phyloP scores from a whole-genome alignment of 2,888 invertebrate genomes.

The Lepidocyrtinus sp. region DNA sequence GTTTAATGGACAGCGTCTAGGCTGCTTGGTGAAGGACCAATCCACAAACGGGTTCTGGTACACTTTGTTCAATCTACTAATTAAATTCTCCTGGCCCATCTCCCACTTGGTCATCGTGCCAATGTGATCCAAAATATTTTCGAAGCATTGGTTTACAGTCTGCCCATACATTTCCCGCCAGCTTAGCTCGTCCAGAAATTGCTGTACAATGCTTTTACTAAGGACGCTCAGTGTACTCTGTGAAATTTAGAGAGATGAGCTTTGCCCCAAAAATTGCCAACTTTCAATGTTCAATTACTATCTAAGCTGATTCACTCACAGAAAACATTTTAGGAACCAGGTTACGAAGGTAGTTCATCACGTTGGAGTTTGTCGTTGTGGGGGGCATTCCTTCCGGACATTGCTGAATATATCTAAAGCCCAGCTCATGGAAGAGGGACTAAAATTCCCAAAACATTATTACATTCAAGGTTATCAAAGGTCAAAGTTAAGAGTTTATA shows the following conservation, averaged over 20 bases:
- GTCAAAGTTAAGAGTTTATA: not conserved
- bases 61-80: conserved; percentile 73
- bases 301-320: too few relatives aligned
- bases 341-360: conserved; percentile 89
- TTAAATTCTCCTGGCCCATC: conserved; percentile 72
- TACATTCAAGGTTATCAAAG: not conserved
- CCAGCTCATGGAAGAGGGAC: conserved; percentile 80
- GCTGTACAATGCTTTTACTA: conserved; percentile 89
- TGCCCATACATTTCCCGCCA: conserved; percentile 91
- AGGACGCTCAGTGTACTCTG: conserved; percentile 88
- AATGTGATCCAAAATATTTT: conserved; percentile 84
- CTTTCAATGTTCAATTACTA: not conserved
- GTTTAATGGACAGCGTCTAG: conserved; percentile 19
- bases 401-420: conserved; percentile 81
- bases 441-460: conserved; percentile 29
- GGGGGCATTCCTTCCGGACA: conserved; percentile 71
- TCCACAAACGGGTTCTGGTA: conserved; percentile 80
- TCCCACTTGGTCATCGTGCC: conserved; percentile 84
- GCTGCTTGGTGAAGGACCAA: conserved; percentile 74
- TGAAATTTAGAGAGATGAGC: conserved; percentile 49
- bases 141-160: conserved; percentile 84
- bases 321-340: conserved; percentile 91
- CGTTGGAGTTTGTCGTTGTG: conserved; percentile 79
- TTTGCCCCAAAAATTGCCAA: not conserved
- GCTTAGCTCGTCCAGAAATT: conserved; percentile 89